phyloP scores from a whole-genome alignment of 2,797 vertebrate genomes.

The Mustela erminea region DNA sequence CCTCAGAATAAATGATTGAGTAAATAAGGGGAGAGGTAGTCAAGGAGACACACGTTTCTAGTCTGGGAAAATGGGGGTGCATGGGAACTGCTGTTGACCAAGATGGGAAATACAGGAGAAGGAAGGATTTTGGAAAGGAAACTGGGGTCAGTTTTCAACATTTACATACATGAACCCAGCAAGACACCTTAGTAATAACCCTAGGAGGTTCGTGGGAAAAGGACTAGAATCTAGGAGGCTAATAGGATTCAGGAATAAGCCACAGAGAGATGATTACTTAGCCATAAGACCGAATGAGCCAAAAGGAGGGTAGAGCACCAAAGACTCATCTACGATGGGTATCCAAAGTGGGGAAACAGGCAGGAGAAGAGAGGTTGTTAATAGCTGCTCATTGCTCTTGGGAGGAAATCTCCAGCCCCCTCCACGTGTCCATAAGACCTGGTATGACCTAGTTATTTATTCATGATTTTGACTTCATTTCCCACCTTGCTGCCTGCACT shows the following conservation, averaged over 20 bases:
- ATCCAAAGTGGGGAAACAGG: neutral
- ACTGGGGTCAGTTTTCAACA: neutral
- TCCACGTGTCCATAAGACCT: neutral
- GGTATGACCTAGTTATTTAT: neutral
- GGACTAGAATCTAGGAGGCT: neutral
- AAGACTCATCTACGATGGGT: neutral
- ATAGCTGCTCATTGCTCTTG: neutral
- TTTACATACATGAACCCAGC: neutral
- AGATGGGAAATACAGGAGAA: neutral
- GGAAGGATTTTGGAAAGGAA: slow-evolving; percentile 4
- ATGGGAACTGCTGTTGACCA: neutral
- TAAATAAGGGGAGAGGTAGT: neutral
- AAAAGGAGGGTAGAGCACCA: neutral
- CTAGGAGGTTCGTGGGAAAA: neutral
- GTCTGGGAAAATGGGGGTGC: neutral
- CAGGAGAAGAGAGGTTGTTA: neutral
- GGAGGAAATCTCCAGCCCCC: neutral
- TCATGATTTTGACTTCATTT: neutral
- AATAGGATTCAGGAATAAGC: neutral
- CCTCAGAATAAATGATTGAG: neutral
- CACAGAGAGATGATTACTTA: neutral
- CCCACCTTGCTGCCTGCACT: neutral
- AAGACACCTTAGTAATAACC: neutral
- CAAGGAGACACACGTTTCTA: slow-evolving; percentile 16
- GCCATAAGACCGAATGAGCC: neutral